Base-by-base conservation (phyloP, 2,888 invertebrate species). In the Scrobipalpa costella region DNA sequence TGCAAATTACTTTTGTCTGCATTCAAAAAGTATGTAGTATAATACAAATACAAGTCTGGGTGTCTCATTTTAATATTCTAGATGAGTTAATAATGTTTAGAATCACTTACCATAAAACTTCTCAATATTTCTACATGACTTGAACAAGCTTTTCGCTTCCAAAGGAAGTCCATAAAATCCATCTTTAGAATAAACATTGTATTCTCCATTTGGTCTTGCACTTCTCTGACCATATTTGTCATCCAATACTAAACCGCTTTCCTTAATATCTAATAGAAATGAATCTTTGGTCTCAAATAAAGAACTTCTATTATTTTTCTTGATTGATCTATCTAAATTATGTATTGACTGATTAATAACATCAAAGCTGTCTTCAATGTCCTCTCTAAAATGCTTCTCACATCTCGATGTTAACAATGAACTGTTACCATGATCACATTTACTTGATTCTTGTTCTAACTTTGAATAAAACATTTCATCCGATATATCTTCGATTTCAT, bases 151-250 rank as follows among this genome's bases (percentile, higher is more conserved):
- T 79, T 94, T 94, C 0, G 96, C 95, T 73, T 88, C 91, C 0
- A 92, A 80, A 0, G 98, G 96, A 49, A 98, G 87, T 0, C 96
- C 98, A 92, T 95, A 98, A 84, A 97, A 98, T 65, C 68, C 76
- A 57, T 78, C 71, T 7, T 61, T 67, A 36, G 72, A 67, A 66
- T 62, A 68, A 47, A 63, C 68, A 69, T 64, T 66, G 50, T 69
- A 71, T 27, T 63, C 63, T 34, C 6, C 15, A 40, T 69, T 64
- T 61, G 55, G 15, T 8, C 34, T 55, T 33, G 34, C 33, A 55
- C 27, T 15, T 19, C 2, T 17, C 3, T 19, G 21, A 15, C 15
- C 27, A 55, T 34, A 15, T 58, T 65, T 68, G 57, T 72, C 73
- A 59, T 78, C 76, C 33, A 65, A 58, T 7, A 77, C 58, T 59